These are phyloP conservation scores for Smithornis capensis DNA, from an alignment of 2,113 vertebrate species.

Conservation along the genomic window DNA sequence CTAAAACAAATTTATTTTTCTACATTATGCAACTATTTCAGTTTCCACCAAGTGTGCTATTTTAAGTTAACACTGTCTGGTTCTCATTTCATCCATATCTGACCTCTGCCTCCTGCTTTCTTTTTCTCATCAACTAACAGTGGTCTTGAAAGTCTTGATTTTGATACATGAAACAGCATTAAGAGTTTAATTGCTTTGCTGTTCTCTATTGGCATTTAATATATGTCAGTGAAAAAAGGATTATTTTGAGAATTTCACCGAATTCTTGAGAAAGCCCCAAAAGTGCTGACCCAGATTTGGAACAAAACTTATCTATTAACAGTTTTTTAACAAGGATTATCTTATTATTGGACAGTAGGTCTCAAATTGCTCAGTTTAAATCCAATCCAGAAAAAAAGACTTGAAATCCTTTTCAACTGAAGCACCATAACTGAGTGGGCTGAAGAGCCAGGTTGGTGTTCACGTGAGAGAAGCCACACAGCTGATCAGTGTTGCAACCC, in stretches of 20 bases:
- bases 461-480: neutral
- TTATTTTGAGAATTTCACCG: neutral
- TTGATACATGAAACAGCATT: slow-evolving; percentile 18
- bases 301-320: neutral
- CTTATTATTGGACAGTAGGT: neutral
- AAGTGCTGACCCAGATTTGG: neutral
- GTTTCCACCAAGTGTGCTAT: neutral
- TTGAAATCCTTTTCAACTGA: neutral
- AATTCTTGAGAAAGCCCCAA: neutral
- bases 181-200: neutral
- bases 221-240: neutral
- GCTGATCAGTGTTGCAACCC: neutral
- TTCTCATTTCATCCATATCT: neutral
- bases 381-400: neutral
- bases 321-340: neutral
- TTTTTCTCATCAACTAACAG: slow-evolving; percentile 5
- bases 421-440: neutral
- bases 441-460: neutral
- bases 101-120: neutral
- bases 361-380: neutral
- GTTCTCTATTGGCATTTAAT: neutral
- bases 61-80: neutral
- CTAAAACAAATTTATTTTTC: neutral
- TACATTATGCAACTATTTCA: neutral
- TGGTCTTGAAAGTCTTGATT: neutral